Base-by-base conservation (phyloP, 2,888 invertebrate genomes). In the Pammene aurita region DNA sequence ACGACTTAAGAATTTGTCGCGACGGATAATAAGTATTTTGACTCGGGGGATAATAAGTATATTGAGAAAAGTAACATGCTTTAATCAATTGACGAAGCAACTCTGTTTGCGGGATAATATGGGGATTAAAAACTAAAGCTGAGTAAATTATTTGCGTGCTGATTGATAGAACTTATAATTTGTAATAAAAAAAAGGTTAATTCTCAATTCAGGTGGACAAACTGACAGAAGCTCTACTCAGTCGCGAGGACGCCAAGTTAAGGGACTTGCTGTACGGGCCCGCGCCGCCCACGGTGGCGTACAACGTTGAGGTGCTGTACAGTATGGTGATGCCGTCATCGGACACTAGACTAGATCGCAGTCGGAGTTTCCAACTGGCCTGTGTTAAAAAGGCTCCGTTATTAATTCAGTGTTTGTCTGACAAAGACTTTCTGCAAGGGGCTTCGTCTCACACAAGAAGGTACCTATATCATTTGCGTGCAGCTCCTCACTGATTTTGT, bases 321-420 rank as follows among this genome's bases (percentile, higher is more conserved):
- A 96, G 97, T 72, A 94, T 98, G 85, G 93, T 99, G 73, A 97
- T 99, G 96, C 99, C 99, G 13, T 97, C 98, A 7, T 90, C 95
- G 9, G 97, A 97, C 78, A 95, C 96, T 1, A 93, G 95, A 76
- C 94, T 97, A 1, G 96, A 96, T 54, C 95, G 93, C 5, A 89
- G 93, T 73, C 86, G 93, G 60, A 92, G 88, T 75, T 92, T 93
- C 74, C 94, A 96, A 83, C 81, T 94, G 50, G 93, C 94, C 5
- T 94, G 94, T 86, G 91, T 94, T 67, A 94, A 94, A 77, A 94
- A 94, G 71, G 89, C 92, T 10, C 92, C 92, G 0, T 81, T 93
- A 6, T 80, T 93, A 70, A 89, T 93, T 1, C 88, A 93, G 72
- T 91, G 93, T 72, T 80, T 93, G 69, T 90, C 91, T 50, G 92